These are phyloP conservation scores for Laticauda laticaudata DNA, from an alignment of 2,113 vertebrate genomes.

Conservation along the genomic window DNA sequence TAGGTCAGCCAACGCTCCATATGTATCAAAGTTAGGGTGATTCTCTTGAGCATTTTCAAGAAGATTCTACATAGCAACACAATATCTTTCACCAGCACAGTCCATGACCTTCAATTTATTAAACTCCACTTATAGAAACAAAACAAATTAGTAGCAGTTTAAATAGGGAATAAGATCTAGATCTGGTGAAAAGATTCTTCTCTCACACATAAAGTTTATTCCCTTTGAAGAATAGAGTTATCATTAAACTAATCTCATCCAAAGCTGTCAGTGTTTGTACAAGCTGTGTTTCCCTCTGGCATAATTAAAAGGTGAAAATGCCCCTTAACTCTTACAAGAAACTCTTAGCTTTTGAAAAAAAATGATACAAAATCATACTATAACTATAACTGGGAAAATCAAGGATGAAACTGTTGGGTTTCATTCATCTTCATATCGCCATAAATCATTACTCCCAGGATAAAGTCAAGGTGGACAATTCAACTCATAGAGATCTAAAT, in stretches of 20 bases:
- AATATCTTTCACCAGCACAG: not conserved
- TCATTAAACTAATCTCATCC: not conserved
- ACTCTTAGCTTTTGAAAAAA: not conserved
- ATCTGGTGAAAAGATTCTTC: not conserved
- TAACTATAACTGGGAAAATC: not conserved
- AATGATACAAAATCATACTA: not conserved
- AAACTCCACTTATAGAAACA: not conserved
- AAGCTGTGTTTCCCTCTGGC: not conserved
- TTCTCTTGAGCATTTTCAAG: constrained; percentile 10
- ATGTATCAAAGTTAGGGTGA: not conserved
- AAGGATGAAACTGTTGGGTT: not conserved
- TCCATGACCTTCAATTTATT: not conserved
- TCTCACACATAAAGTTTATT: not conserved
- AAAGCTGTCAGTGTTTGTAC: not conserved
- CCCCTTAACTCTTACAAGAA: not conserved
- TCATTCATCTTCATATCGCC: not conserved
- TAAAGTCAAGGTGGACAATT: not conserved
- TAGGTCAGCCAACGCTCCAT: not conserved
- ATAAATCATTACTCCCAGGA: not conserved
- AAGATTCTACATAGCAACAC: not conserved
- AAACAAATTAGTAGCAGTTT: not conserved
- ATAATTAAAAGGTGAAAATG: no score
- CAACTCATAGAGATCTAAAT: not conserved
- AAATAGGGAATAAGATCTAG: not conserved
- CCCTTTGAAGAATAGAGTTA: not conserved